Conservation (phyloP, 37 sponge, comb jelly and placozoan genomes). For the Agelas oroides region DNA sequence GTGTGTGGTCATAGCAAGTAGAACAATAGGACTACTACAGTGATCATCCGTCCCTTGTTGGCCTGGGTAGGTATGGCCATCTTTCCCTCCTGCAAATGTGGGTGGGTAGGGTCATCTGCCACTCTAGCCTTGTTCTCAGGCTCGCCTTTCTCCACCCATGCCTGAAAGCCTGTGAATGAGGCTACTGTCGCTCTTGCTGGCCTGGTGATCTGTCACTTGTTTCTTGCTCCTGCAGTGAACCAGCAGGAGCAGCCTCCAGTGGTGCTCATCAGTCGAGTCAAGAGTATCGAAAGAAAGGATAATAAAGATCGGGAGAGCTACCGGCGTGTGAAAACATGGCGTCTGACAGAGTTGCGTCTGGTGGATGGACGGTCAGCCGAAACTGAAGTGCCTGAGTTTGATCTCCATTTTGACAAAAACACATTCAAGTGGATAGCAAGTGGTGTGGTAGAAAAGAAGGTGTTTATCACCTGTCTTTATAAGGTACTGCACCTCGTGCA, state of each 20-base stretch:
- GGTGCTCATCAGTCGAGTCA: slow-evolving; percentile 60
- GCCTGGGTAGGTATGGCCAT: too few relatives aligned
- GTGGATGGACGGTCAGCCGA: slow-evolving; percentile 72
- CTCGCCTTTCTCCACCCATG: too few relatives aligned
- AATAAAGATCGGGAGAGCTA: neutral
- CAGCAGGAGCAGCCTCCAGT: slow-evolving; percentile 48
- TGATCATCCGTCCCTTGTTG: too few relatives aligned
- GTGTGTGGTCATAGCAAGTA: too few relatives aligned
- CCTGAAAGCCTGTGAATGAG: too few relatives aligned
- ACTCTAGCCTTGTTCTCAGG: too few relatives aligned
- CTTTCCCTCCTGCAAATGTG: too few relatives aligned
- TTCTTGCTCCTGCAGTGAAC: slow-evolving; percentile 40
- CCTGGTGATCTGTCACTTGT: too few relatives aligned
- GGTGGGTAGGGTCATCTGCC: too few relatives aligned
- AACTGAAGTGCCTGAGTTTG: slow-evolving; percentile 65
- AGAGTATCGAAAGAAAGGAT: slow-evolving; percentile 8
- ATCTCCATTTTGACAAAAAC: slow-evolving; percentile 78
- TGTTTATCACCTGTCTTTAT: slow-evolving; percentile 72
- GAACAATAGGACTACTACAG: too few relatives aligned
- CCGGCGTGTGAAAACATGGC: slow-evolving; percentile 66
- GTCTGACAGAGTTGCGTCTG: slow-evolving; percentile 58
- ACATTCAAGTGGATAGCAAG: slow-evolving; percentile 81
- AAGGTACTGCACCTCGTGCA: slow-evolving; percentile 32
- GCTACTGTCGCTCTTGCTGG: too few relatives aligned
- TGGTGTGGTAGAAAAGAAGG: slow-evolving; percentile 76